These are phyloP conservation scores for Rhinella marina DNA, from an alignment of 2,797 vertebrate species.

Conservation along the genomic window DNA sequence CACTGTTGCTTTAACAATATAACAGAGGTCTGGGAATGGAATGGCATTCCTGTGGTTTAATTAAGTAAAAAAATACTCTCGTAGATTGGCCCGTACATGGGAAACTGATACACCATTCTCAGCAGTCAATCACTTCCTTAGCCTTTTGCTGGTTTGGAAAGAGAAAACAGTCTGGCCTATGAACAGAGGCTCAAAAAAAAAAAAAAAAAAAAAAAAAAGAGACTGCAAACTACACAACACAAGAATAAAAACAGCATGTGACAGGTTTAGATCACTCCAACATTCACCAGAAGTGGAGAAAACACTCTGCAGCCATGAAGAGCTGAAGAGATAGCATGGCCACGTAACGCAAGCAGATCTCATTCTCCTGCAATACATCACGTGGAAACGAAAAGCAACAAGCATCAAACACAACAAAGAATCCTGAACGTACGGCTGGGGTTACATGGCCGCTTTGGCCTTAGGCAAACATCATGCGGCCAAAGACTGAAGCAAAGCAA, in stretches of 20 bases:
- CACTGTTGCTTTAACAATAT: conserved; percentile 50
- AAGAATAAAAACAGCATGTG: conserved; percentile 33
- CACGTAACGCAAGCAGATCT: background rate
- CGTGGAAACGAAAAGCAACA: background rate
- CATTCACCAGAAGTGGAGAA: conserved; percentile 23
- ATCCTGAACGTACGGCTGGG: background rate
- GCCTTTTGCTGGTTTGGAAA: conserved; percentile 48
- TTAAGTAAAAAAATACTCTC: conserved; percentile 44
- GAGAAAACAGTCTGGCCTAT: conserved; percentile 25
- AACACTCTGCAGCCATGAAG: background rate
- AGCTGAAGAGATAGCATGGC: background rate
- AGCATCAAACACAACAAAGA: background rate
- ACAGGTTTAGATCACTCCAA: conserved; percentile 41
- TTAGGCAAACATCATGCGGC: too few species aligned
- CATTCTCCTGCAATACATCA: background rate
- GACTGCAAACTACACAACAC: conserved; percentile 34
- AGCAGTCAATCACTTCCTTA: conserved; percentile 57
- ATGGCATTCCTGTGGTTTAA: conserved; percentile 54
- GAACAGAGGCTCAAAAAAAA: conserved; percentile 45
- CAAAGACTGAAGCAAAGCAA: too few species aligned
- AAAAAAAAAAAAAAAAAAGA: background rate
- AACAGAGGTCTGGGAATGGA: conserved; percentile 53
- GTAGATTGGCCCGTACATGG: conserved; percentile 10
- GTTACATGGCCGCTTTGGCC: too few species aligned
- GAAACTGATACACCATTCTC: conserved; percentile 56